Percentiles rank a stretch among this genome's conserved stretches.
phyloP scores from a whole-genome alignment of 2,113 vertebrate species.

The Dromaius novaehollandiae region DNA sequence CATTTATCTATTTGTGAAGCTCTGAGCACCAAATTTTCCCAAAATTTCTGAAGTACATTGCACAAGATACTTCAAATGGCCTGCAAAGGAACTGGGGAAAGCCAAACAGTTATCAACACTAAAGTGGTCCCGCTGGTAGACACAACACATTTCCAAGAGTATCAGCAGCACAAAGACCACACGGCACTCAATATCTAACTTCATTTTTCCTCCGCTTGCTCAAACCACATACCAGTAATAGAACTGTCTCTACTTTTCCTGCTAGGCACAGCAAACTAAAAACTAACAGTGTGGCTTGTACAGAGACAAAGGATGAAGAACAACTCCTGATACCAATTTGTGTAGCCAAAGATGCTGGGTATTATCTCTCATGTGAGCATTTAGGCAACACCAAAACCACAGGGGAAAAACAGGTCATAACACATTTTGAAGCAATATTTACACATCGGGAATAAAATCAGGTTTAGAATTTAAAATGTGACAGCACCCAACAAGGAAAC shows the following conservation, averaged over 20 bases:
- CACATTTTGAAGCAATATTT: not conserved
- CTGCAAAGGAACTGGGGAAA: not conserved
- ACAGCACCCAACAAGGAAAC: not conserved
- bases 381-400: not conserved
- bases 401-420: not conserved
- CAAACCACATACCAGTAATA: not conserved
- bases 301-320: not conserved
- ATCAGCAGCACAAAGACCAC: not conserved
- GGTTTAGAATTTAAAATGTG: not conserved
- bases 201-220: not conserved
- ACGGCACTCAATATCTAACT: rapidly evolving
- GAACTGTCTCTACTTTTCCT: not conserved
- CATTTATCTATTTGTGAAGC: not conserved
- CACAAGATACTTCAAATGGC: not conserved
- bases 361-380: rapidly evolving
- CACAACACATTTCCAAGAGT: not conserved
- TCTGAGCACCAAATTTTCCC: not conserved
- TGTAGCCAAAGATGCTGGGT: not conserved
- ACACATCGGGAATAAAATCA: not conserved
- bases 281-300: not conserved
- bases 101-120: not conserved
- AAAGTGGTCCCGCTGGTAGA: no score
- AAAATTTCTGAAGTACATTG: not conserved
- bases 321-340: not conserved
- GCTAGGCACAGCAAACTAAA: not conserved